A percentile compares a stretch with the other conserved stretches of the same genome.
phyloP scores from a whole-genome alignment of 2,888 invertebrate species.

The Drosophila atroscutellata region DNA sequence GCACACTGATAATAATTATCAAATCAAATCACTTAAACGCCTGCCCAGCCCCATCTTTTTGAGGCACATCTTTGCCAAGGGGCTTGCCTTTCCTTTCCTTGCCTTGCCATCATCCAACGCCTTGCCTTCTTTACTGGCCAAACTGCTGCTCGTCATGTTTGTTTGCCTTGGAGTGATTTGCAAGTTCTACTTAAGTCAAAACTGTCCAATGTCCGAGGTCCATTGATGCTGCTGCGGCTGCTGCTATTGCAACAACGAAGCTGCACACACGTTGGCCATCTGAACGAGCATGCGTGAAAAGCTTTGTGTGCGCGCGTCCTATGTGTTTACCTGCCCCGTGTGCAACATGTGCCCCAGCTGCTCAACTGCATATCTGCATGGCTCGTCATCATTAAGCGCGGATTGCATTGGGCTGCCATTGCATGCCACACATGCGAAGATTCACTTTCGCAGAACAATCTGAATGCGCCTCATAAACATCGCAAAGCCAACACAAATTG shows the following conservation, averaged over 20 bases:
- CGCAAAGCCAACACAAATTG: conserved; percentile 58
- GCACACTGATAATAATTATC: conserved; percentile 83
- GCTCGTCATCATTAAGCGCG: conserved; percentile 74
- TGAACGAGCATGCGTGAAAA: conserved; percentile 55
- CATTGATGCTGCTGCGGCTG: conserved; percentile 34
- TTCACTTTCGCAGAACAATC: conserved; percentile 70
- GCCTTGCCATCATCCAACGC: background rate
- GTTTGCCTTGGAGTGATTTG: conserved; percentile 79
- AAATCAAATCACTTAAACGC: conserved; percentile 83
- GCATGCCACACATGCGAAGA: conserved; percentile 60
- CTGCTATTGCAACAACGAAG: conserved; percentile 14
- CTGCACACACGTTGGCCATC: conserved; percentile 15
- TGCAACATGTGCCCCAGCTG: conserved; percentile 10
- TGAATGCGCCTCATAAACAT: conserved; percentile 59
- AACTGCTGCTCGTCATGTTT: conserved; percentile 58
- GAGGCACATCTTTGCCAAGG: conserved; percentile 51
- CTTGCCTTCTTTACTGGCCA: conserved; percentile 6
- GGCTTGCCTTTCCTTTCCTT: background rate
- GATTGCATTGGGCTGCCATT: conserved; percentile 52
- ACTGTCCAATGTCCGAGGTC: conserved; percentile 53
- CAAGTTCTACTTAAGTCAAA: conserved; percentile 78
- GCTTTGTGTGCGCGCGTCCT: conserved; percentile 57
- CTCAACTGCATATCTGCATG: conserved; percentile 50
- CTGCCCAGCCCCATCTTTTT: conserved; percentile 76
- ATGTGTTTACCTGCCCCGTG: conserved; percentile 38